These are phyloP conservation scores for Grus americana DNA, from an alignment of 2,113 vertebrate species.

Conservation along the genomic window DNA sequence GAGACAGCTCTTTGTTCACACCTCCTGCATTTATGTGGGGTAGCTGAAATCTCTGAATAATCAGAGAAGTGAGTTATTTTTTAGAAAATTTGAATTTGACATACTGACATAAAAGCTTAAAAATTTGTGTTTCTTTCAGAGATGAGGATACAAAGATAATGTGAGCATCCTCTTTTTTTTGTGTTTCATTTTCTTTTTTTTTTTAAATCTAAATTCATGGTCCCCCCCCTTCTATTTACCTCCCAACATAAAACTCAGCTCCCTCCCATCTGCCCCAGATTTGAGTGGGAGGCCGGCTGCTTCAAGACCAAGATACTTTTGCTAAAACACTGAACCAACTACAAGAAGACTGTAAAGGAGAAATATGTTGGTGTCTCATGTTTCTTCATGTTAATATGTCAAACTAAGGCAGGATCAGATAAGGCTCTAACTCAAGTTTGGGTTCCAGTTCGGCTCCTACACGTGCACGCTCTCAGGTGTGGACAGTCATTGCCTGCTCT, in stretches of 20 bases:
- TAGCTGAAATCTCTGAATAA: neutral
- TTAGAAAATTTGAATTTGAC: neutral
- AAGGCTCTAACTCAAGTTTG: neutral
- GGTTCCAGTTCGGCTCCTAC: neutral
- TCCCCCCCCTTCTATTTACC: neutral
- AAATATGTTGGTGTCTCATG: neutral
- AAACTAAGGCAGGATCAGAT: neutral
- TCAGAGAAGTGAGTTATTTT: neutral
- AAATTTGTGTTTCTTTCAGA: neutral
- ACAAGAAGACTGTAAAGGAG: neutral
- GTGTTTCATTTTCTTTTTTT: neutral
- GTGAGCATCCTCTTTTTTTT: neutral
- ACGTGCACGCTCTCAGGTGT: accelerated
- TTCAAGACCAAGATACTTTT: neutral
- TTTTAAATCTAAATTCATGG: neutral
- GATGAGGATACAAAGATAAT: neutral
- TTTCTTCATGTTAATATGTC: neutral
- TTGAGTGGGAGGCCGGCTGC: neutral
- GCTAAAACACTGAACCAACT: neutral
- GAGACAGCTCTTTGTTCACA: neutral
- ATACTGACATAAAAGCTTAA: neutral
- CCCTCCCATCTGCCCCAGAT: neutral
- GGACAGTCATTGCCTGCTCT: neutral
- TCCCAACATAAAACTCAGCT: neutral
- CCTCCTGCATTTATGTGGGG: neutral